Base-by-base conservation (phyloP, 2,888 invertebrate genomes). In the Uloborus plumipes region DNA sequence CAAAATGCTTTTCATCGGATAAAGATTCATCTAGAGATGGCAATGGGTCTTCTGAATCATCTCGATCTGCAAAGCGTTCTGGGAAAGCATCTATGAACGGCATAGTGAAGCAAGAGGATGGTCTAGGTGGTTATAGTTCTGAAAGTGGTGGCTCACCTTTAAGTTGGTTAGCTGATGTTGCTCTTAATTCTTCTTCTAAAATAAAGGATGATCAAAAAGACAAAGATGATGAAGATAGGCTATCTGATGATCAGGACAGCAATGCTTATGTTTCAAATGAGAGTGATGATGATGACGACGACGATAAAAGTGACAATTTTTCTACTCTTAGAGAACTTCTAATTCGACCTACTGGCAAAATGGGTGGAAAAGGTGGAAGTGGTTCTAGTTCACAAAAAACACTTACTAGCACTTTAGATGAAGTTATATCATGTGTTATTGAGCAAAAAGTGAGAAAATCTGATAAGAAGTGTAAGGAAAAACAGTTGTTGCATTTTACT, bases 241-340 rank as follows among this genome's bases (percentile, higher is more conserved):
- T 64, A 18, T 74, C 73, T 65, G 91, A 91, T 79, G 91, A 91
- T 85, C 91, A 91, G 83, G 86, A 47, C 89, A 91, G 84, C 90
- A 91, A 87, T 89, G 91, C 22, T 92, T 83, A 86, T 77, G 74
- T 55, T n/a, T 74, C 76, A 59, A 49, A 50, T 53, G 93, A 94
- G 85, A 92, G 91, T n/a, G 93, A 93, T 85, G 91, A 91, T 58
- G 93, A n/a, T n/a, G n/a, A 93, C 16, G 93, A 93, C 85, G 91
- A 91, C 53, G 93, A 93, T n/a, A 87, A 86, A 65, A 86, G 85
- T 49, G 93, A 93, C 22, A 93, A 93, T 89, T 95, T 93, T 89
- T 95, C 95, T 0, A 95, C 95, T 0, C 89, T 95, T 15, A 90
- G 95, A 0, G 95, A 95, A 88, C 89, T 96, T 64, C 90, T 96